phyloP scores from a whole-genome alignment of 92 coral and sea anemone species.

The Epizoanthus scotinus region DNA sequence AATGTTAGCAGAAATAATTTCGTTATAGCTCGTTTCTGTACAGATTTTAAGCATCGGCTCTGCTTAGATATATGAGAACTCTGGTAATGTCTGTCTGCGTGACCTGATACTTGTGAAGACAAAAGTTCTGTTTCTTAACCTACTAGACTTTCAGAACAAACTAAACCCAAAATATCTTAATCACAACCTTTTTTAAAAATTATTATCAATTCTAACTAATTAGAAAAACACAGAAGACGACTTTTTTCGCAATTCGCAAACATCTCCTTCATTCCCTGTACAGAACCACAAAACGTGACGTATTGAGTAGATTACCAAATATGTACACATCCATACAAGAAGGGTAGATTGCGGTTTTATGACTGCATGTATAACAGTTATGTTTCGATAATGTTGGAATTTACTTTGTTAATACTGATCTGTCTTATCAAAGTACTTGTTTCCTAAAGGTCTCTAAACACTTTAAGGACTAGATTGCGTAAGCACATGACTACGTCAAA shows the following conservation, averaged over 20 bases:
- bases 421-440: too few species aligned
- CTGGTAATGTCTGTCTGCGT: conserved; percentile 2
- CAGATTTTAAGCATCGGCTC: background rate
- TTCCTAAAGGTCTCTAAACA: too few species aligned
- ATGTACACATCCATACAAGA: background rate
- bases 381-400: too few species aligned
- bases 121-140: conserved; percentile 3
- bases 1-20: background rate
- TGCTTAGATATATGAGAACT: background rate
- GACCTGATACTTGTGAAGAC: conserved; percentile 2
- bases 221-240: background rate
- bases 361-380: too few species aligned
- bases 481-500: too few species aligned
- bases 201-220: background rate
- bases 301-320: background rate
- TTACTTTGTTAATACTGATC: too few species aligned
- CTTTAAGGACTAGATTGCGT: too few species aligned
- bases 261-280: background rate
- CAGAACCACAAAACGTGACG: background rate
- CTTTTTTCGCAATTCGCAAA: background rate
- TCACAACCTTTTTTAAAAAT: too few species aligned
- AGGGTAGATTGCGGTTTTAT: too few species aligned
- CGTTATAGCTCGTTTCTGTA: background rate
- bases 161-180: background rate
- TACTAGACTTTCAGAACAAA: background rate